Conservation (phyloP, 2,888 invertebrate genomes). For the Dichetophora obliterata region DNA sequence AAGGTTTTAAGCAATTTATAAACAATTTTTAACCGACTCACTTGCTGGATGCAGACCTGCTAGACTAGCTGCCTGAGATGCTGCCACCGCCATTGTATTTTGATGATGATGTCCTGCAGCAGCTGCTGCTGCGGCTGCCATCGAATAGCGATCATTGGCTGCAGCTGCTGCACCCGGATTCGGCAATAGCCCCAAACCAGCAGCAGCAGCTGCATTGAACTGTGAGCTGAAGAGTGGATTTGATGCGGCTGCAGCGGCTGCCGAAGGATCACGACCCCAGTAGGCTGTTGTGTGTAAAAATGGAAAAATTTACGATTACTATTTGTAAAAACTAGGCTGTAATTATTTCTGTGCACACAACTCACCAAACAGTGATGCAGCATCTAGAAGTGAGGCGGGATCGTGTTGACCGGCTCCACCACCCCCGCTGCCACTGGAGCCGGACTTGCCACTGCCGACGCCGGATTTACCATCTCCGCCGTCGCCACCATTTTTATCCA, state of each 20-base stretch:
- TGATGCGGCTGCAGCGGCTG: conserved; percentile 69
- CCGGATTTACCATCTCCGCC: conserved; percentile 68
- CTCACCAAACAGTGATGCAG: conserved; percentile 80
- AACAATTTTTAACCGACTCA: conserved; percentile 62
- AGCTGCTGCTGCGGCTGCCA: conserved; percentile 69
- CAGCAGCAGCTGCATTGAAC: conserved; percentile 69
- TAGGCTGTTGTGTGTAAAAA: conserved; percentile 74
- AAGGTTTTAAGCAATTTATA: not conserved
- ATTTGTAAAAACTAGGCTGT: not conserved
- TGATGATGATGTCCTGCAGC: conserved; percentile 73
- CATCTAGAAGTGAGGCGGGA: conserved; percentile 82
- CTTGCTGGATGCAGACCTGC: conserved; percentile 81
- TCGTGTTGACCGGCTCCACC: conserved; percentile 70
- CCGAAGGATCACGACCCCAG: conserved; percentile 79
- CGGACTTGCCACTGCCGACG: conserved; percentile 69
- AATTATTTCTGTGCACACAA: conserved; percentile 10
- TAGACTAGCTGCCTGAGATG: conserved; percentile 87
- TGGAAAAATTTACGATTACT: conserved; percentile 58
- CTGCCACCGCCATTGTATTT: conserved; percentile 85
- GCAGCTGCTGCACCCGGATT: conserved; percentile 70
- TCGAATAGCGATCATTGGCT: conserved; percentile 68
- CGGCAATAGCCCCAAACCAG: conserved; percentile 67
- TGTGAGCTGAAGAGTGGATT: conserved; percentile 69
- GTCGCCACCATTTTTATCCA: conserved; percentile 87
- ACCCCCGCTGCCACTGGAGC: conserved; percentile 69